Evolutionary conservation across 2,888 invertebrate genomes (phyloP).

Genomic region (Heliconius erato): DNA sequence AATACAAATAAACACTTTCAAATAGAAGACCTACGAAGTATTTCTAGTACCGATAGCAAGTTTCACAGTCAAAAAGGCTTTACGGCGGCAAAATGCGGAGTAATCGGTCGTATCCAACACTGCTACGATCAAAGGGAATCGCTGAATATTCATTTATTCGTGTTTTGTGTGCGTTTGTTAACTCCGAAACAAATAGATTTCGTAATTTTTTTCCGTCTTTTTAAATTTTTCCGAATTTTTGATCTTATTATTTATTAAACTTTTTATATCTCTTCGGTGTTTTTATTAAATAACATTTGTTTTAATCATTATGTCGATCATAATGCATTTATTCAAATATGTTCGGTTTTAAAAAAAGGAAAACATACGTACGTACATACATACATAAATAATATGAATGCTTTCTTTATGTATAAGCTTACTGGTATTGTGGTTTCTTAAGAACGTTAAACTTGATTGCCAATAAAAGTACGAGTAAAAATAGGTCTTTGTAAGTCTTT

Average conservation of each 20-base stretch:
- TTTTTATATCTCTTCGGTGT: neutral
- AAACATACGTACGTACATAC: too few relatives aligned
- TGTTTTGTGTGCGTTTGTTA: constrained; percentile 15
- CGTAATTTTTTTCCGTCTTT: neutral
- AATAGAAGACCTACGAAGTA: neutral
- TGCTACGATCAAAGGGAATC: constrained; percentile 18
- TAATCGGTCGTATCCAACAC: constrained; percentile 22
- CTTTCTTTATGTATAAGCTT: neutral
- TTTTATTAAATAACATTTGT: too few relatives aligned
- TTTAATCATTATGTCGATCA: too few relatives aligned
- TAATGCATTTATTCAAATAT: too few relatives aligned
- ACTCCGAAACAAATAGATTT: constrained; percentile 13
- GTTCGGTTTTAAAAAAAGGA: too few relatives aligned
- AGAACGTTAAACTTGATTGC: neutral
- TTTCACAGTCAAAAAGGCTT: constrained; percentile 19
- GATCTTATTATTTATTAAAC: neutral
- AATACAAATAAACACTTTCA: neutral
- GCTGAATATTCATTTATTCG: constrained; percentile 25
- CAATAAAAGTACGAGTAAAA: neutral
- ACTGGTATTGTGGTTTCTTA: neutral
- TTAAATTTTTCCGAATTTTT: neutral
- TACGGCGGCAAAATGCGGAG: constrained; percentile 12
- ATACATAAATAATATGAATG: neutral
- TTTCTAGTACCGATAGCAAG: constrained; percentile 9
- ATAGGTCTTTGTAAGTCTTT: too few relatives aligned